Conservation (phyloP, 2,797 vertebrate genomes). For the Onychomys leucogaster region DNA sequence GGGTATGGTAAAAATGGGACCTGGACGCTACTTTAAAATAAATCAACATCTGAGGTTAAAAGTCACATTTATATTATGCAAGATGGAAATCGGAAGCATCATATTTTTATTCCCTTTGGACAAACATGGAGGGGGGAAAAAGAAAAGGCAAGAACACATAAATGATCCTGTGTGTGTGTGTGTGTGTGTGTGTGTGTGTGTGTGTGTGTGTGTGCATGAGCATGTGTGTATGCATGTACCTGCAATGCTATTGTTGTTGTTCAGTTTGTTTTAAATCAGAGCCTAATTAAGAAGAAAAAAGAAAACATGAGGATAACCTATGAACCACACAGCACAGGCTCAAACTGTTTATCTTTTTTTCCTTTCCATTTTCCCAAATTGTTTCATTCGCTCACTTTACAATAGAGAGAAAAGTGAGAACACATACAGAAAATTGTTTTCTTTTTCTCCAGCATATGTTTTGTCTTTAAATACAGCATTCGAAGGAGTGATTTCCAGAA, state of each 20-base stretch:
- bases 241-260: not conserved
- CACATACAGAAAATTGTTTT: conserved; percentile 37
- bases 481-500: conserved; percentile 41
- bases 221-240: not conserved
- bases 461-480: conserved; percentile 58
- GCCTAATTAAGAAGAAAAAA: conserved; percentile 4
- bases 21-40: conserved; percentile 59
- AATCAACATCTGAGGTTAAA: conserved; percentile 51
- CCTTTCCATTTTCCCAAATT: conserved; percentile 33
- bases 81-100: conserved; percentile 56
- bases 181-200: not conserved
- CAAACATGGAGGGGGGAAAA: not conserved
- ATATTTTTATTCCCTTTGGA: conserved; percentile 59
- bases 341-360: not conserved
- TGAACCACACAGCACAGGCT: conserved; percentile 15
- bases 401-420: conserved; percentile 43
- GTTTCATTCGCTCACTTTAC: conserved; percentile 42
- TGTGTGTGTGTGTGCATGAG: not conserved
- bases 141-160: conserved; percentile 23
- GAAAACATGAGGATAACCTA: not conserved
- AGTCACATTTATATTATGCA: conserved; percentile 40
- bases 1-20: conserved; percentile 7
- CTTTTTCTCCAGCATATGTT: conserved; percentile 7
- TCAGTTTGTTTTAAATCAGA: conserved; percentile 67
- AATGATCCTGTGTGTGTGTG: not conserved